Conservation (phyloP, 2,888 invertebrate species). For the Coenonympha arcania region DNA sequence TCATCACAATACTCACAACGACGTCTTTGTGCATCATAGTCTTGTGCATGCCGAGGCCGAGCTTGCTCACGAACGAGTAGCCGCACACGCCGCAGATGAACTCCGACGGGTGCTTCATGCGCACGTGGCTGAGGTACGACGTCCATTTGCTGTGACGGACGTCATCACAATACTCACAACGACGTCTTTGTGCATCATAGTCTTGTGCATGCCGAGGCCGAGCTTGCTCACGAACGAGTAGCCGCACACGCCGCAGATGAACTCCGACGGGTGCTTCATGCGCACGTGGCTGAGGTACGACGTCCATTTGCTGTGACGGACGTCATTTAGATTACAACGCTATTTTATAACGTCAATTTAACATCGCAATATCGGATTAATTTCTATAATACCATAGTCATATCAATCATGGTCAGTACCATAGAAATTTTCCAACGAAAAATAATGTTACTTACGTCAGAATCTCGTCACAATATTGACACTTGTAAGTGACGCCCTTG, state of each 20-base stretch:
- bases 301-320: slow-evolving; percentile 52
- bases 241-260: slow-evolving; percentile 61
- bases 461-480: slow-evolving; percentile 61
- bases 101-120: slow-evolving; percentile 65
- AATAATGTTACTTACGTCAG: slow-evolving; percentile 61
- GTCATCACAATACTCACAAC: no score
- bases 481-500: slow-evolving; percentile 63
- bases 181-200: slow-evolving; percentile 62
- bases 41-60: slow-evolving; percentile 60
- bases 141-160: slow-evolving; percentile 52
- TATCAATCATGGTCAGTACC: no score
- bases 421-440: no score
- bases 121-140: slow-evolving; percentile 61
- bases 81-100: slow-evolving; percentile 63
- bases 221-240: slow-evolving; percentile 64
- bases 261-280: slow-evolving; percentile 64
- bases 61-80: slow-evolving; percentile 62
- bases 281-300: slow-evolving; percentile 64
- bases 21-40: slow-evolving; percentile 64
- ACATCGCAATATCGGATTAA: no score
- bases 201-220: slow-evolving; percentile 59
- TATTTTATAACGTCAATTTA: no score
- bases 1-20: not conserved
- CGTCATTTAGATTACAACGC: no score
- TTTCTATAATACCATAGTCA: no score